A percentile compares a stretch with the other conserved stretches of the same genome.
Evolutionary conservation across 64 coral and sea anemone species (phyloP).

Genomic region (Montipora sp.): DNA sequence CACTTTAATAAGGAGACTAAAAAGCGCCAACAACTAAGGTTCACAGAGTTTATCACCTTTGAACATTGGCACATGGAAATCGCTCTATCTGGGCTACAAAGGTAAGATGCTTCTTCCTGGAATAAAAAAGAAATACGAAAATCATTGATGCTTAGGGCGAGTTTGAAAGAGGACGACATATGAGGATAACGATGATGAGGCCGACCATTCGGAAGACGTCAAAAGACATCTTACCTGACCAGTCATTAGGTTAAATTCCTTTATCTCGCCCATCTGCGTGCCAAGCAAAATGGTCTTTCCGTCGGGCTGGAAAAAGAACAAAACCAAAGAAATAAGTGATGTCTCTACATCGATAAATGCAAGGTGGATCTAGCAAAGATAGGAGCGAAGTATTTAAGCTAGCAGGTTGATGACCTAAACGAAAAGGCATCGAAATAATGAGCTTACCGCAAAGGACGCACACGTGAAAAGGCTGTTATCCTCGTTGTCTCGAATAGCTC

Average conservation of each 20-base stretch:
- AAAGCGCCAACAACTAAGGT: background rate
- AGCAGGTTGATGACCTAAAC: background rate
- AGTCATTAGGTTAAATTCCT: slow-evolving; percentile 77
- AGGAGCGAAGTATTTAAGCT: no score
- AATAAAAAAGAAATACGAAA: background rate
- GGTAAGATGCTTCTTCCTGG: slow-evolving; percentile 77
- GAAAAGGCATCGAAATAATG: background rate
- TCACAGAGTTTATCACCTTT: slow-evolving; percentile 38
- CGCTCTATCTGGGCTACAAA: slow-evolving; percentile 65
- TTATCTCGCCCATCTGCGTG: slow-evolving; percentile 83
- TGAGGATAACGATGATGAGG: background rate
- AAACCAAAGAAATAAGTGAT: background rate
- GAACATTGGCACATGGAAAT: slow-evolving; percentile 90
- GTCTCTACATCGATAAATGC: background rate
- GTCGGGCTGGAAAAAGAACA: slow-evolving; percentile 60
- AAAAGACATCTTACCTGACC: slow-evolving; percentile 62
- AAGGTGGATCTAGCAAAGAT: no score
- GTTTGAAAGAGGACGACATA: background rate
- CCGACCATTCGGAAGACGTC: background rate
- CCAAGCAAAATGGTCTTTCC: slow-evolving; percentile 80
- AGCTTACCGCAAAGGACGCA: slow-evolving; percentile 77
- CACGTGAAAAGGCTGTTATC: slow-evolving; percentile 89
- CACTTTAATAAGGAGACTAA: background rate
- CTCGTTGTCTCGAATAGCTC: slow-evolving; percentile 74
- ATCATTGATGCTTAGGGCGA: background rate